These are phyloP conservation scores for Spatulosminthurus flaviceps DNA, from an alignment of 2,888 invertebrate species.

Conservation along the genomic window DNA sequence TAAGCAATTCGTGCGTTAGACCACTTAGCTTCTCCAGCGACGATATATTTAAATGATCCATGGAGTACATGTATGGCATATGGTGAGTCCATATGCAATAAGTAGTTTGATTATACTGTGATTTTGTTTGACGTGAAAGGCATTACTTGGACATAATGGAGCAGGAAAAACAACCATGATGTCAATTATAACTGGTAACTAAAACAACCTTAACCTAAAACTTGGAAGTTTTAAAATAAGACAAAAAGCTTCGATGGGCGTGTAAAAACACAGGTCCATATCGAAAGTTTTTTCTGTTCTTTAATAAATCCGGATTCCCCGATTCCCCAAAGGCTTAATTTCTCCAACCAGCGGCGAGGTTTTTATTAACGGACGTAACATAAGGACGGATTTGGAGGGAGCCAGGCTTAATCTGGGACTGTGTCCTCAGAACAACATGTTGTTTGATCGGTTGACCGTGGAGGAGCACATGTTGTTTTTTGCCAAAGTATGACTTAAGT, in stretches of 20 bases:
- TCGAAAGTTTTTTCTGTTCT: no score
- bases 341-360: constrained; percentile 78
- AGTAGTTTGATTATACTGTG: not conserved
- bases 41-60: no score
- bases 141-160: constrained; percentile 86
- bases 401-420: constrained; percentile 82
- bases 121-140: constrained; percentile 64
- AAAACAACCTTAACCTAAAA: no score
- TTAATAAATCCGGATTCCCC: not conserved
- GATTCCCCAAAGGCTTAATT: constrained; percentile 74
- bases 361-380: constrained; percentile 77
- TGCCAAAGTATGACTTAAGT: constrained; percentile 77
- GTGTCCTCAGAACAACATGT: constrained; percentile 89
- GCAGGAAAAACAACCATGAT: constrained; percentile 87
- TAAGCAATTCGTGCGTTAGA: no score
- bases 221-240: constrained; percentile 10
- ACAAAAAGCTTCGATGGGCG: not conserved
- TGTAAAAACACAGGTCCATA: not conserved
- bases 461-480: constrained; percentile 84
- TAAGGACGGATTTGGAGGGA: constrained; percentile 72
- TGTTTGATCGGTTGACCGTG: constrained; percentile 83
- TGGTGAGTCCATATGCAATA: no score
- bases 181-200: constrained; percentile 74
- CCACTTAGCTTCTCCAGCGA: no score
- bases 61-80: no score